Conservation (phyloP, 2,888 invertebrate genomes). For the Creontiades dilutus region DNA sequence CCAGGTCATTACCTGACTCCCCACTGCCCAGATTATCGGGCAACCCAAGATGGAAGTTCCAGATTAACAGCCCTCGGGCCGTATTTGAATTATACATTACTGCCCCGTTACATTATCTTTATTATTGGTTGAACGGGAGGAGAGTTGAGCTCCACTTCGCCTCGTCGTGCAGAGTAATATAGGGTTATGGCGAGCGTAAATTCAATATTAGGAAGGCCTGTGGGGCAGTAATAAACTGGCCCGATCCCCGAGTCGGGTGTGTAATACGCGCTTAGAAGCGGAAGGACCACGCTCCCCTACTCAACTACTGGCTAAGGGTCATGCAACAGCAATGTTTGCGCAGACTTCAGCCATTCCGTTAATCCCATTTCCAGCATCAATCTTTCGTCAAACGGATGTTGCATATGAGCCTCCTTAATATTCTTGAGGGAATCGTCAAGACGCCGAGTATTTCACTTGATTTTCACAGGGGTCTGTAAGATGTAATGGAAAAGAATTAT, state of each 20-base stretch:
- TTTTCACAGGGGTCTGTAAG: too few species aligned
- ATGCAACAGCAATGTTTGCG: too few species aligned
- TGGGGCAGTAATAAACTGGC: slow-evolving; percentile 14
- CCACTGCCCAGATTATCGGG: background rate
- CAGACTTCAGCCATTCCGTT: too few species aligned
- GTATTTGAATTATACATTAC: slow-evolving; percentile 18
- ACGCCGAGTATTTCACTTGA: too few species aligned
- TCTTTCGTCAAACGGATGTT: too few species aligned
- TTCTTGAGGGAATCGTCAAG: too few species aligned
- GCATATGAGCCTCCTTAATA: too few species aligned
- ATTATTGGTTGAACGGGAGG: slow-evolving; percentile 8
- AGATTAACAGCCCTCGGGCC: slow-evolving; percentile 11
- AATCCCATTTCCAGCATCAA: too few species aligned
- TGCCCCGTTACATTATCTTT: slow-evolving; percentile 8
- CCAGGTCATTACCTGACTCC: slow-evolving; percentile 23
- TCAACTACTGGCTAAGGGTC: background rate
- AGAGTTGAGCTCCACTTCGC: background rate
- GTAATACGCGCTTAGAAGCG: background rate
- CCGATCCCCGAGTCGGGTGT: background rate
- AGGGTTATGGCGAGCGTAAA: slow-evolving; percentile 25
- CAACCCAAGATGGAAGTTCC: background rate
- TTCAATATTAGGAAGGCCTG: slow-evolving; percentile 22
- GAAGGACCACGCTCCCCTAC: background rate
- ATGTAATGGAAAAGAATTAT: too few species aligned
- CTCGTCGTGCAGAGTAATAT: background rate